These are phyloP conservation scores for Wasmannia auropunctata DNA, from an alignment of 1,140 invertebrate species.

Conservation along the genomic window DNA sequence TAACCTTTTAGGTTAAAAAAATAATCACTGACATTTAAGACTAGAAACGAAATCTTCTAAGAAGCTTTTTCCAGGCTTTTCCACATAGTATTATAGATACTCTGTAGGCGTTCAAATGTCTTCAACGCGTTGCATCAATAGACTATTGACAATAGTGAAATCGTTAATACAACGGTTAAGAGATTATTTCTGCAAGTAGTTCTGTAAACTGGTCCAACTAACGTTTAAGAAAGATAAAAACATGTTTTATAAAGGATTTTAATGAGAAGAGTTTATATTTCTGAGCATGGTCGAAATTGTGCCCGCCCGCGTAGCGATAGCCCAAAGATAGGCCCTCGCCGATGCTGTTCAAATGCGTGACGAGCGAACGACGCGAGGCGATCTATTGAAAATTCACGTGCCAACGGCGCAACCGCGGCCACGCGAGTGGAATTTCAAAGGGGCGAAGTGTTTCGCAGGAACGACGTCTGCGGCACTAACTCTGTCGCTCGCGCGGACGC, in stretches of 20 bases:
- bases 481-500: slow-evolving; percentile 52
- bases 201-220: not conserved
- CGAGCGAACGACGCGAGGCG: slow-evolving; percentile 33
- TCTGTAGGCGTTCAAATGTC: no score
- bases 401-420: slow-evolving; percentile 65
- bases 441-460: slow-evolving; percentile 56
- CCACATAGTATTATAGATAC: no score
- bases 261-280: no score
- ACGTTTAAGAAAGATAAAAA: not conserved
- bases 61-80: no score
- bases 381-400: slow-evolving; percentile 72
- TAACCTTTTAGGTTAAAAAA: no score
- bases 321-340: slow-evolving; percentile 12
- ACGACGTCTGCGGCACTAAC: slow-evolving; percentile 62
- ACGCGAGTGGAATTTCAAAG: slow-evolving; percentile 66
- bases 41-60: no score
- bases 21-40: no score
- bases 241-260: not conserved
- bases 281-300: not conserved
- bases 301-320: not conserved
- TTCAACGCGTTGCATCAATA: no score
- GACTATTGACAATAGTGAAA: no score
- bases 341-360: slow-evolving; percentile 32
- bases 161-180: no score
- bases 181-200: not conserved